Percentiles rank a stretch among this genome's conserved stretches.
Evolutionary conservation across 2,113 vertebrate genomes (phyloP).

Genomic region (Zosterops japonicus): DNA sequence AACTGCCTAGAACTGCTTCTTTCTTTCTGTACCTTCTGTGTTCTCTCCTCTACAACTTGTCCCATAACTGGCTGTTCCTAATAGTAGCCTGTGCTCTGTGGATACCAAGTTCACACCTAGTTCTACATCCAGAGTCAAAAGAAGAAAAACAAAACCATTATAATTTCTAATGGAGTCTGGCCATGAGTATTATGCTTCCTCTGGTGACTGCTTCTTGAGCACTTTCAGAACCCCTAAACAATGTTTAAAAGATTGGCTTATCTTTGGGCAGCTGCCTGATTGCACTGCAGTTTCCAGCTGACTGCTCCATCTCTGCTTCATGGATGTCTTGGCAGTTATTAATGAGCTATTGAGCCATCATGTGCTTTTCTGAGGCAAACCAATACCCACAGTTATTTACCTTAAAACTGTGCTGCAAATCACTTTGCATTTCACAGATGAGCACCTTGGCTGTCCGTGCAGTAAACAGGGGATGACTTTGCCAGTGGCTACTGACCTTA

Average conservation of each 20-base stretch:
- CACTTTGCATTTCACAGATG: background rate
- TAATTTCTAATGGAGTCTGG: background rate
- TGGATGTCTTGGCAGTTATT: conserved; percentile 21
- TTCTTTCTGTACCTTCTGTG: background rate
- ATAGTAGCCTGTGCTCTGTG: background rate
- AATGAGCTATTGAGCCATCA: conserved; percentile 20
- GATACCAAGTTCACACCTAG: background rate
- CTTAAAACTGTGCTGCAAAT: background rate
- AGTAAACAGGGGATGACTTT: background rate
- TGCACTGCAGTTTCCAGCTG: conserved; percentile 18
- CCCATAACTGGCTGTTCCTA: background rate
- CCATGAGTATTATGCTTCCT: background rate
- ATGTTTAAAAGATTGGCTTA: background rate
- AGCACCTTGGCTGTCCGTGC: background rate
- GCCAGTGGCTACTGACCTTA: background rate
- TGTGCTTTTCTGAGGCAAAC: background rate
- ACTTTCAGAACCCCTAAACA: background rate
- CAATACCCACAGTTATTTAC: background rate
- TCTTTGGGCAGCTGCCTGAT: conserved; percentile 21
- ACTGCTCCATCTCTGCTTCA: background rate
- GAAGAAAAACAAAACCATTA: background rate
- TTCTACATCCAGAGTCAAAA: background rate
- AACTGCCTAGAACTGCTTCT: background rate
- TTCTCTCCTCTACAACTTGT: background rate
- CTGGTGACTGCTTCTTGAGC: background rate